These are phyloP conservation scores for Salticus scenicus DNA, from an alignment of 2,888 invertebrate genomes.

Conservation along the genomic window DNA sequence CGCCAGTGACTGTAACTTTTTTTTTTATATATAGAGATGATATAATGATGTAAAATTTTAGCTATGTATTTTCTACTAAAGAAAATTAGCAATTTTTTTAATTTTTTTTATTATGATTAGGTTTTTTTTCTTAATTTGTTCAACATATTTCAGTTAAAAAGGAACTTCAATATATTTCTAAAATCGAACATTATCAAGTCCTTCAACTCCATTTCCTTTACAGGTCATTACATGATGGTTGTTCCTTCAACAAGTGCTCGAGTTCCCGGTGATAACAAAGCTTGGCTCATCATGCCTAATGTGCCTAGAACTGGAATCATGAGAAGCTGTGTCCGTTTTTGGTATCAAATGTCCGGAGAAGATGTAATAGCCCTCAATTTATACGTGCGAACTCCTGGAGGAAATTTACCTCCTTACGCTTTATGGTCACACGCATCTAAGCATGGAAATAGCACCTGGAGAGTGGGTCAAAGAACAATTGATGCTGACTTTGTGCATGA, in stretches of 20 bases:
- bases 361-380: slow-evolving; percentile 72
- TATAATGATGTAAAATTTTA: too few relatives aligned
- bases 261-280: slow-evolving; percentile 50
- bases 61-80: too few relatives aligned
- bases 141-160: too few relatives aligned
- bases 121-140: too few relatives aligned
- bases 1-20: too few relatives aligned
- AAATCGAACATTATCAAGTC: too few relatives aligned
- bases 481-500: slow-evolving; percentile 56
- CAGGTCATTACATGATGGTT: slow-evolving; percentile 66
- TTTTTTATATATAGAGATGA: too few relatives aligned
- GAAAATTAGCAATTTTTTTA: too few relatives aligned
- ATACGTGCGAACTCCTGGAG: slow-evolving; percentile 43
- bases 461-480: slow-evolving; percentile 64
- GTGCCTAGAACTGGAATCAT: slow-evolving; percentile 37
- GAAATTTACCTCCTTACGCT: slow-evolving; percentile 18
- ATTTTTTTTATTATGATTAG: too few relatives aligned
- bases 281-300: slow-evolving; percentile 56
- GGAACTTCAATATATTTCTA: too few relatives aligned
- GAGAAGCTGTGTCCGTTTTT: slow-evolving; percentile 73
- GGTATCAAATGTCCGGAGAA: slow-evolving; percentile 75
- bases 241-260: slow-evolving; percentile 42
- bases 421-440: slow-evolving; percentile 51
- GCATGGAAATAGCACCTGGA: slow-evolving; percentile 64
- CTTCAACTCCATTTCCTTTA: too few relatives aligned